A percentile compares a stretch with the other conserved stretches of the same genome.
phyloP scores from a whole-genome alignment of 2,113 vertebrate species.

The Choloepus hoffmanni region DNA sequence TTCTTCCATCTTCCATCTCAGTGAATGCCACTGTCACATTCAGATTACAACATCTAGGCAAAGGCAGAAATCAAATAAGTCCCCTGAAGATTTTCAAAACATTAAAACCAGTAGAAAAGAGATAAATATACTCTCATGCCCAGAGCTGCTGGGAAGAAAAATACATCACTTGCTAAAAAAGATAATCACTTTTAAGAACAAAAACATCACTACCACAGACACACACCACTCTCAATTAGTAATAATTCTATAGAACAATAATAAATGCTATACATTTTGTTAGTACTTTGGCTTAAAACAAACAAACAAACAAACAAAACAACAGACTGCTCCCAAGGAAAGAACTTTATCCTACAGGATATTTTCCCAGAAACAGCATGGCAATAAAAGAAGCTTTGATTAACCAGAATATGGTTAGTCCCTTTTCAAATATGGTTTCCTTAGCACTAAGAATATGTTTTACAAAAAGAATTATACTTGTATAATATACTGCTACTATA shows the following conservation, averaged over 20 bases:
- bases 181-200: conserved; percentile 57
- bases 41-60: conserved; percentile 48
- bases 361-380: not conserved
- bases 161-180: conserved; percentile 64
- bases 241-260: conserved; percentile 40
- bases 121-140: conserved; percentile 28
- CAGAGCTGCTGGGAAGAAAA: conserved; percentile 53
- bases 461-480: conserved; percentile 68
- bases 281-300: conserved; percentile 13
- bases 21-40: not conserved
- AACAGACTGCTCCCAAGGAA: not conserved
- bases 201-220: conserved; percentile 49
- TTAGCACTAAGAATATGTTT: conserved; percentile 49
- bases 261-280: conserved; percentile 30
- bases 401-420: not conserved
- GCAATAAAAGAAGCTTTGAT: not conserved
- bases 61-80: conserved; percentile 49
- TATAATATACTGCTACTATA: conserved; percentile 70
- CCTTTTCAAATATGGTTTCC: not conserved
- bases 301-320: not conserved
- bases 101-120: conserved; percentile 54
- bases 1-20: conserved; percentile 45
- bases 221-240: not conserved
- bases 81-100: conserved; percentile 49
- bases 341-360: not conserved